Evolutionary conservation across 2,888 invertebrate genomes (phyloP).

Genomic region (Drosophila acutilabella): DNA sequence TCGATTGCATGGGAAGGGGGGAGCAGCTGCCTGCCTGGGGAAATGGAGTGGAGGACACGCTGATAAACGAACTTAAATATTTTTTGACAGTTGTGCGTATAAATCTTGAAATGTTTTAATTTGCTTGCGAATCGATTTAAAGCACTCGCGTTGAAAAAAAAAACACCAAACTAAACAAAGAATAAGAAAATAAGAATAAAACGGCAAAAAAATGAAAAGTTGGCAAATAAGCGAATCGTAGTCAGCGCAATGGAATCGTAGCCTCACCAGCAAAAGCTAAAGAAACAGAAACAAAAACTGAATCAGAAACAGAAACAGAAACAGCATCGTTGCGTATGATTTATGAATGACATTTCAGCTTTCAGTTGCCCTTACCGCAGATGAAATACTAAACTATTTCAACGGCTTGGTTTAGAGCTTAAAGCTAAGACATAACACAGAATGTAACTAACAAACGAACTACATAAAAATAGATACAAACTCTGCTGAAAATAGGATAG

Average conservation of each 20-base stretch:
- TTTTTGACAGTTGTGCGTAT: slow-evolving; percentile 83
- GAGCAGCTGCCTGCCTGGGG: too few relatives aligned
- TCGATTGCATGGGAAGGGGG: neutral
- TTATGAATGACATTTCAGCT: slow-evolving; percentile 81
- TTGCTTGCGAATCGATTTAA: slow-evolving; percentile 84
- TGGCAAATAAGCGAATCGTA: slow-evolving; percentile 32
- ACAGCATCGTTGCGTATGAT: slow-evolving; percentile 79
- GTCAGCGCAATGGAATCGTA: slow-evolving; percentile 43
- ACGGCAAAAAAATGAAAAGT: slow-evolving; percentile 29
- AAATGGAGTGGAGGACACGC: slow-evolving; percentile 3
- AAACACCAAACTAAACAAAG: slow-evolving; percentile 14
- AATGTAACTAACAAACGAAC: neutral
- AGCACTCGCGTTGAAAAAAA: slow-evolving; percentile 40
- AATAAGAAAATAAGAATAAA: slow-evolving; percentile 9
- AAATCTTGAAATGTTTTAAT: slow-evolving; percentile 85
- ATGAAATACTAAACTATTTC: neutral
- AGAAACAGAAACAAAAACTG: neutral
- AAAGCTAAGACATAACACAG: neutral
- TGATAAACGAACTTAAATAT: slow-evolving; percentile 76
- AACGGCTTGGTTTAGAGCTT: neutral
- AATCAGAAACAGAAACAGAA: slow-evolving; percentile 38
- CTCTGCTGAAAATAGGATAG: too few relatives aligned
- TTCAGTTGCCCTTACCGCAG: slow-evolving; percentile 23
- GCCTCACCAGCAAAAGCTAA: slow-evolving; percentile 14
- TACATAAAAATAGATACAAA: too few relatives aligned